A percentile compares a stretch with the other conserved stretches of the same genome.
phyloP scores from a whole-genome alignment of 2,113 vertebrate genomes.

The Bubo scandiacus region DNA sequence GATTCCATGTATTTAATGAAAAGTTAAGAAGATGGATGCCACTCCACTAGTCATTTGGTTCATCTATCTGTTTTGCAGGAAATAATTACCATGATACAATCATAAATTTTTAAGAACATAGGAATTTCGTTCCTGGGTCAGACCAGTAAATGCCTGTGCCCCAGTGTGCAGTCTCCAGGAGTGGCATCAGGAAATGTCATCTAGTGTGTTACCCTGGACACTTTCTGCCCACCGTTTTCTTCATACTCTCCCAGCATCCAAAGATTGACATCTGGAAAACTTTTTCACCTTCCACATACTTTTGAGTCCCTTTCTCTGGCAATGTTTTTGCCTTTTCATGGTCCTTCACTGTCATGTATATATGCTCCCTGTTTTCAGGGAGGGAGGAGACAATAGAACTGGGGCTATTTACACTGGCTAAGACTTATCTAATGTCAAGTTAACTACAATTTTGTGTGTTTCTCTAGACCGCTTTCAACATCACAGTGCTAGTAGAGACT shows the following conservation, averaged over 20 bases:
- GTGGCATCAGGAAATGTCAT: neutral
- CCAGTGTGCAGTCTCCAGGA: neutral
- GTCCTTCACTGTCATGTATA: neutral
- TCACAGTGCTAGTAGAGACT: rapidly evolving
- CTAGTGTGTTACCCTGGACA: neutral
- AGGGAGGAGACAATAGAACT: neutral
- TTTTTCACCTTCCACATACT: neutral
- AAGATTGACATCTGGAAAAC: neutral
- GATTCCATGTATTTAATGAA: neutral
- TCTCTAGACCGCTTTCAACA: neutral
- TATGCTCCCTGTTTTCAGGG: neutral
- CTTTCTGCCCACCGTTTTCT: neutral
- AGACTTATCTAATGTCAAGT: neutral
- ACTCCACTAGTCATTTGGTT: neutral
- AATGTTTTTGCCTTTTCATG: rapidly evolving
- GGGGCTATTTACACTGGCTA: neutral
- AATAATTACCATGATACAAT: neutral
- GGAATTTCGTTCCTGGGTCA: neutral
- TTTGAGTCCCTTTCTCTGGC: neutral
- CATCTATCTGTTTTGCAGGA: neutral
- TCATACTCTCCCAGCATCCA: neutral
- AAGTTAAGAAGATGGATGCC: neutral
- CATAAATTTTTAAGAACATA: neutral
- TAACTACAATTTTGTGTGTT: neutral
- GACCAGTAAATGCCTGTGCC: neutral